Evolutionary conservation across 2,797 vertebrate genomes (phyloP).

Genomic region (Myoxocephalus aenaeus): DNA sequence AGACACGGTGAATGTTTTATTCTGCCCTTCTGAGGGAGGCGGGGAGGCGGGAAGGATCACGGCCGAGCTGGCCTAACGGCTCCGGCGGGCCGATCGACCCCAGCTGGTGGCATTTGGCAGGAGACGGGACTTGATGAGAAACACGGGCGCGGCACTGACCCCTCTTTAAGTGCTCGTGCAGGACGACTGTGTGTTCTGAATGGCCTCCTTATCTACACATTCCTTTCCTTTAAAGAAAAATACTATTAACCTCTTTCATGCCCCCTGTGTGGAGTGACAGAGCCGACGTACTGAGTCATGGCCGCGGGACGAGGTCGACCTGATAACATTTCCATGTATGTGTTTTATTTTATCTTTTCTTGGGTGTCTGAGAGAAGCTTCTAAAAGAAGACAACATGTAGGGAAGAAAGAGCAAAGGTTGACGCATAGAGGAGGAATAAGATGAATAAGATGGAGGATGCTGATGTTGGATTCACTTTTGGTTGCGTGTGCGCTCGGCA

Average conservation of each 20-base stretch:
- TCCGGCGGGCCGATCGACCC: not conserved
- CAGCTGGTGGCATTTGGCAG: slow-evolving; percentile 14
- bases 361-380: slow-evolving; percentile 3
- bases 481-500: slow-evolving; percentile 15
- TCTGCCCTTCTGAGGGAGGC: slow-evolving; percentile 6
- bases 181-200: slow-evolving; percentile 28
- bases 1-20: slow-evolving; percentile 55
- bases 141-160: not conserved
- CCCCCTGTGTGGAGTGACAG: not conserved
- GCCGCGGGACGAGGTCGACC: slow-evolving; percentile 46
- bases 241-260: slow-evolving; percentile 8
- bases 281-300: slow-evolving; percentile 36
- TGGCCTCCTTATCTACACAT: slow-evolving; percentile 18
- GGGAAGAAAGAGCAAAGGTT: slow-evolving; percentile 33
- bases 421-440: slow-evolving; percentile 3
- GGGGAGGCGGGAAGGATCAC: not conserved
- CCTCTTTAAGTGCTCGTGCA: too few species aligned
- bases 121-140: slow-evolving; percentile 15
- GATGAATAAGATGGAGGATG: too few species aligned
- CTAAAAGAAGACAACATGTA: slow-evolving; percentile 22
- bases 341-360: not conserved
- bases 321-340: slow-evolving; percentile 44
- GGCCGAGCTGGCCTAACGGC: not conserved
- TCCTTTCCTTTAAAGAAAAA: slow-evolving; percentile 9
- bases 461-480: slow-evolving; percentile 26